phyloP scores from a whole-genome alignment of 2,888 invertebrate species.

The Leptothorax acervorum region DNA sequence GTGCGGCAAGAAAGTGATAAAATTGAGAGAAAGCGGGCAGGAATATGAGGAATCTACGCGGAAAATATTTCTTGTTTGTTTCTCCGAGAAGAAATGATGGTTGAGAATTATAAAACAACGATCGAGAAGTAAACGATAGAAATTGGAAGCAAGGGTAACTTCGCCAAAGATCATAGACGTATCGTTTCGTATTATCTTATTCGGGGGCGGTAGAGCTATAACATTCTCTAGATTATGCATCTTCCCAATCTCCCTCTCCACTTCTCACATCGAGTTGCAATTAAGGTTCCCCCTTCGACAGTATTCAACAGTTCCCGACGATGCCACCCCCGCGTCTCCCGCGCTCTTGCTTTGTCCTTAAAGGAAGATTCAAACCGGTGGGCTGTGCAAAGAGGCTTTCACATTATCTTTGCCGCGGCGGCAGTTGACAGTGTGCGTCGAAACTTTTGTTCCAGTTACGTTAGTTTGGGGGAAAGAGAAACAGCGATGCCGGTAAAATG shows the following conservation, averaged over 20 bases:
- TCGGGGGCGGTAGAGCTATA: neutral
- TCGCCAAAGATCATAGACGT: neutral
- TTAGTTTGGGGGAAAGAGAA: slow-evolving; percentile 37
- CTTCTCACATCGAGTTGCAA: slow-evolving; percentile 49
- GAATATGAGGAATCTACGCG: neutral
- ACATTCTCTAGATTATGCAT: slow-evolving; percentile 14
- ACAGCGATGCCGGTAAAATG: slow-evolving; percentile 42
- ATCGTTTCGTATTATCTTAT: slow-evolving; percentile 2
- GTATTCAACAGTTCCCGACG: slow-evolving; percentile 37
- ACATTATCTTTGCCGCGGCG: slow-evolving; percentile 60
- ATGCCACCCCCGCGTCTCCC: neutral
- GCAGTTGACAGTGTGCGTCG: slow-evolving; percentile 66
- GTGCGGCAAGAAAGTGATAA: neutral
- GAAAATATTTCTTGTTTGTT: neutral
- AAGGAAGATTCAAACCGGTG: slow-evolving; percentile 54
- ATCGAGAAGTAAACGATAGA: neutral
- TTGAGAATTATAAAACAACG: neutral
- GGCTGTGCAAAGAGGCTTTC: slow-evolving; percentile 33
- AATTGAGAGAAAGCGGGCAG: neutral
- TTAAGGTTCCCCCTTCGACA: slow-evolving; percentile 52
- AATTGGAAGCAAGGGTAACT: neutral
- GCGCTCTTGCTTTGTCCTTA: slow-evolving; percentile 54
- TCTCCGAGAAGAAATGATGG: neutral
- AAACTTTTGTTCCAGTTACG: slow-evolving; percentile 76
- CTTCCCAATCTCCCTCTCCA: slow-evolving; percentile 6